These are phyloP conservation scores for Oreonectes daqikongensis DNA, from an alignment of 2,797 vertebrate species.

Conservation along the genomic window DNA sequence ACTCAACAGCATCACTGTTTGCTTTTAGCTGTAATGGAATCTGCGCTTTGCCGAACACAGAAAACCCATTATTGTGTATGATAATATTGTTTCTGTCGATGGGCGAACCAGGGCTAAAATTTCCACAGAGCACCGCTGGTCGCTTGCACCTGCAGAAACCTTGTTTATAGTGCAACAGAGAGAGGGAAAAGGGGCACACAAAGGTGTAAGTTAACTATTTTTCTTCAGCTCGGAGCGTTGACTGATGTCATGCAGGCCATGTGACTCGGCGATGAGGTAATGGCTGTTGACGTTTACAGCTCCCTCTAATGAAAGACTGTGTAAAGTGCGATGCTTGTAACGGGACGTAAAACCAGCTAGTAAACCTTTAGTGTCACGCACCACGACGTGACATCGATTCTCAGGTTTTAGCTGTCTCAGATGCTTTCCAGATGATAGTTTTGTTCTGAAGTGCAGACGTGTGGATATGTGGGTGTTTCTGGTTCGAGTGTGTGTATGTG, in stretches of 20 bases:
- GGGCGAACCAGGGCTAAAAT: slow-evolving; percentile 44
- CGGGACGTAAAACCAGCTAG: slow-evolving; percentile 42
- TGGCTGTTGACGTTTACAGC: slow-evolving; percentile 47
- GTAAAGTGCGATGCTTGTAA: slow-evolving; percentile 47
- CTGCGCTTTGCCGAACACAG: slow-evolving; percentile 46
- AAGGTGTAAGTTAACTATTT: slow-evolving; percentile 36
- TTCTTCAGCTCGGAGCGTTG: slow-evolving; percentile 7
- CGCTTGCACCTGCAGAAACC: slow-evolving; percentile 45
- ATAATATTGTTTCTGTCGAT: slow-evolving; percentile 57
- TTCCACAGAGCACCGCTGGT: slow-evolving; percentile 47
- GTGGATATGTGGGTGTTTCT: slow-evolving; percentile 1
- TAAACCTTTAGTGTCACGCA: slow-evolving; percentile 47
- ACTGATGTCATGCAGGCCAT: slow-evolving; percentile 39
- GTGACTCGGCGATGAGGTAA: slow-evolving; percentile 46
- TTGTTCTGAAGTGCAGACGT: neutral
- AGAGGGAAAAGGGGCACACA: neutral
- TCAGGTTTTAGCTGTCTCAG: slow-evolving; percentile 31
- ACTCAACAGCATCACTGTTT: slow-evolving; percentile 58
- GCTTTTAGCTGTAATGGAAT: slow-evolving; percentile 61
- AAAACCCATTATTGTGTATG: slow-evolving; percentile 57
- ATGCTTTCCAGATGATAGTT: slow-evolving; percentile 39
- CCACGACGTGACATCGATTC: slow-evolving; percentile 23
- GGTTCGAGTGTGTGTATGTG: too few relatives aligned
- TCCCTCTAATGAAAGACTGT: slow-evolving; percentile 45
- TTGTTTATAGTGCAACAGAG: slow-evolving; percentile 8